Evolutionary conservation across 2,113 vertebrate species (phyloP), one percentile per base, ranked within the genome.

Genomic region (Charadrius vociferus): DNA sequence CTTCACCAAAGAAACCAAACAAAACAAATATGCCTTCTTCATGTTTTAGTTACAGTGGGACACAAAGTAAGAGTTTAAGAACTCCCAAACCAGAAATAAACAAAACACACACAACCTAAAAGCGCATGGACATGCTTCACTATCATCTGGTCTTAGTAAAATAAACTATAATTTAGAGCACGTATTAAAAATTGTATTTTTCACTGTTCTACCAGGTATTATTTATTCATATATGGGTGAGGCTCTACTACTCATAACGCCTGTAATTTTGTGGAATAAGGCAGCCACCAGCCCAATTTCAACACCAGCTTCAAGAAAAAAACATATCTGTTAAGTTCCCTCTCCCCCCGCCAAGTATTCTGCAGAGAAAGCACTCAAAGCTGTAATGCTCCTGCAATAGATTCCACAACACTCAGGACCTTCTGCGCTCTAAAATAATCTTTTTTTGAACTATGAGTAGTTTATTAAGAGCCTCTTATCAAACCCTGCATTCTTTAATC

Each of bases 1-100:
- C 37, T 80, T 96, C 93, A 90, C 87, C 90, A 88, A 63, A 94
- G 93, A 93, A 97, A 93, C 85, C 74, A 96, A 94, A 94, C 53
- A 36, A 92, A 84, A 94, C 70, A 84, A 87, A 85, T 56, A 58
- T 29, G 56, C 41, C n/a, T 84, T 50, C 37, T 58, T 21, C 20
- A 62, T 47, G 55, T 58, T 86, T 88, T 63, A 62, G 74, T 75
- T 94, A 74, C 70, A 88, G 21, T 12, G 32, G 50, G 58, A 86
- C 66, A 81, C 20, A 10, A 67, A 89, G 22, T 10, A 58, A 74
- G 19, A 73, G 52, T 59, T 73, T 63, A 56, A 90, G 30, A 88
- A 82, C 24, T 88, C 32, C 29, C 41, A 92, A 77, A 82, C 4
- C 34, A 88, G 62, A 93, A 71, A 93, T 36, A 91, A 91, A 71